Evolutionary conservation across 2,113 vertebrate genomes (phyloP), one percentile per base, ranked within the genome.

Genomic region (Saguinus imperator): DNA sequence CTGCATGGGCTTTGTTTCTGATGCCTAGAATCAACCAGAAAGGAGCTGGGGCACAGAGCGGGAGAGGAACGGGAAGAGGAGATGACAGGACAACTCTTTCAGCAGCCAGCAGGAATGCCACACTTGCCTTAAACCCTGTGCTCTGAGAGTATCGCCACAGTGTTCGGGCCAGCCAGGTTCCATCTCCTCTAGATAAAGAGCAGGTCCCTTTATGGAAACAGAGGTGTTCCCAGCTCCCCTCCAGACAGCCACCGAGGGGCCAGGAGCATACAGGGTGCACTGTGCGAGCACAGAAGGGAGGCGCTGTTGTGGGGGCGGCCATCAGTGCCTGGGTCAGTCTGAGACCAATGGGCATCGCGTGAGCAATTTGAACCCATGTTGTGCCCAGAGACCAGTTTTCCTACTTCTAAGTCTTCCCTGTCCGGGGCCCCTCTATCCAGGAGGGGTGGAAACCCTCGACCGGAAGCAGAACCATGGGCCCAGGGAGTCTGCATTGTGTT

Each of bases 211-310:
- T 82, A 57, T 23, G 45, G 50, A 75, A 55, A 81, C 52, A 85
- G 66, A 13, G 58, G 91, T 94, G 66, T 93, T 14, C 52, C 89
- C 87, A 21, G 84, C 93, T 58, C 43, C 84, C 84, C 73, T 88
- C 35, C 29, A 73, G 87, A 48, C 3, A 12, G 61, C 72, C 52
- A 17, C 76, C 29, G 13, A 58, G 82, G 88, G 12, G 85, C 77
- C 95, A 89, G 20, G 66, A 35, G n/a, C 88, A 66, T 14, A 80
- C 20, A 21, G 29, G 3, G 48, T 32, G 17, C 70, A 91, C 50
- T 32, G n/a, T 16, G 7, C 40, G 6, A 9, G 8, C 32, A 29
- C 11, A 80, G 40, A 37, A 29, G n/a, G 4, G 43, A 40, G 29
- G 29, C 2, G 1, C 27, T 4, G 27, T 50, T 32, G 3, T 6